Conservation (phyloP, 2,888 invertebrate species). For the Conchocele bisecta region DNA sequence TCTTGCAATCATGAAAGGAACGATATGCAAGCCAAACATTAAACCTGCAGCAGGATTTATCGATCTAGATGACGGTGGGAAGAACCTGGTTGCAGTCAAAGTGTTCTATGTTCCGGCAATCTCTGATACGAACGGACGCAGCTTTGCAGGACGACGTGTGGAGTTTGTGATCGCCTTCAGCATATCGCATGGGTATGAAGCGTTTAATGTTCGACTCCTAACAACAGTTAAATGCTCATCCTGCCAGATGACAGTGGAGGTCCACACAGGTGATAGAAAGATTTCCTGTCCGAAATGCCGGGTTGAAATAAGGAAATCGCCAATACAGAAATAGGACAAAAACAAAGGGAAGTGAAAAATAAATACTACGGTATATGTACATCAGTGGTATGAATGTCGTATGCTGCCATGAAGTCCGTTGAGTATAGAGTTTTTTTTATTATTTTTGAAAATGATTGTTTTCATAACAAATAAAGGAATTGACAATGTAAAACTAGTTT, state of each 20-base stretch:
- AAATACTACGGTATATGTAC: too few relatives aligned
- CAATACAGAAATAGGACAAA: too few relatives aligned
- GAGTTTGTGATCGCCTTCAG: slow-evolving; percentile 50
- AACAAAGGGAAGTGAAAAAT: too few relatives aligned
- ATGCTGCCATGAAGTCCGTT: too few relatives aligned
- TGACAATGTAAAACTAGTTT: too few relatives aligned
- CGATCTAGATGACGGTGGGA: slow-evolving; percentile 35
- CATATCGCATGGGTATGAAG: slow-evolving; percentile 53
- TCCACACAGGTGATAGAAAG: too few relatives aligned
- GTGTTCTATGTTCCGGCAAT: slow-evolving; percentile 50
- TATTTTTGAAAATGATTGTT: too few relatives aligned
- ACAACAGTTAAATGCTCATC: slow-evolving; percentile 18
- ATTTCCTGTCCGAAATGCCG: too few relatives aligned
- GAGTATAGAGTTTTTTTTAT: too few relatives aligned
- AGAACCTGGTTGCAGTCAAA: slow-evolving; percentile 20
- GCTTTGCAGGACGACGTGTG: slow-evolving; percentile 34
- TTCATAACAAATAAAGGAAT: too few relatives aligned
- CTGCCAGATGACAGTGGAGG: neutral
- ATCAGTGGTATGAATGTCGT: too few relatives aligned
- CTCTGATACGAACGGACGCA: slow-evolving; percentile 28
- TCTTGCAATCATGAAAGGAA: slow-evolving; percentile 17
- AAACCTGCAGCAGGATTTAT: slow-evolving; percentile 39
- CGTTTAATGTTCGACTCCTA: slow-evolving; percentile 36
- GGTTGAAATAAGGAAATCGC: too few relatives aligned
- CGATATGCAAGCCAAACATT: slow-evolving; percentile 19